Evolutionary conservation across 2,888 invertebrate genomes (phyloP), one percentile per base, ranked within the genome.

Genomic region (Tryphoninae sp.): DNA sequence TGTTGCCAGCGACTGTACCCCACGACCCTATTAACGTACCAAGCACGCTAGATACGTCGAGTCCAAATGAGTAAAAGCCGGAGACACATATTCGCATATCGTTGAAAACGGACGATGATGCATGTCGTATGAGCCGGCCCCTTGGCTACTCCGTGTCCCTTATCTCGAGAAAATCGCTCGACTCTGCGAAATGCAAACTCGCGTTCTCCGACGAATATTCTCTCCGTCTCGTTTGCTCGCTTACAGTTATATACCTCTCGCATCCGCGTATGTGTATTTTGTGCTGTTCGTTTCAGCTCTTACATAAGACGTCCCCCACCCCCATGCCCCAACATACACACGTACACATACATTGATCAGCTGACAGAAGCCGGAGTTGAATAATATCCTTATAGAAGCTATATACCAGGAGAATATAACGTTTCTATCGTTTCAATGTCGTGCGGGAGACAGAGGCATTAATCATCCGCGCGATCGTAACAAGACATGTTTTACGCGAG

Each of bases 371-470:
- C 75, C 22, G 42, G 40, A 53, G 75, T 80, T 82, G 82, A 77
- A 82, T 82, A 82, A 82, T 82, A 82, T 82, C 79, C 79, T 80
- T 77, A 73, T 77, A 74, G 73, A 82, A 82, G 51, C 55, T 62
- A 67, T 33, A 33, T 33, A 77, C 78, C 42, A 73, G 74, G 72
- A 59, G 76, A 81, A 84, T 84, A 85, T 84, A 85, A 85, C 83
- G 84, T 84, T 84, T 84, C 85, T 82, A 85, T 82, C 83, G 83
- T 84, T 83, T 85, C 84, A 82, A 84, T 85, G 83, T 85, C 84
- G 80, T 76, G 75, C 58, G 69, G 68, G 45, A 51, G 64, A 77
- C 82, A 61, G 62, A 55, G 61, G n/a, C 82, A 77, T 82, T 82
- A 80, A 82, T 82, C 82, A 82, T 82, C 58, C 73, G 73, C 67